These are phyloP conservation scores for Lamprotornis superbus DNA, from an alignment of 2,113 vertebrate genomes.

Conservation along the genomic window DNA sequence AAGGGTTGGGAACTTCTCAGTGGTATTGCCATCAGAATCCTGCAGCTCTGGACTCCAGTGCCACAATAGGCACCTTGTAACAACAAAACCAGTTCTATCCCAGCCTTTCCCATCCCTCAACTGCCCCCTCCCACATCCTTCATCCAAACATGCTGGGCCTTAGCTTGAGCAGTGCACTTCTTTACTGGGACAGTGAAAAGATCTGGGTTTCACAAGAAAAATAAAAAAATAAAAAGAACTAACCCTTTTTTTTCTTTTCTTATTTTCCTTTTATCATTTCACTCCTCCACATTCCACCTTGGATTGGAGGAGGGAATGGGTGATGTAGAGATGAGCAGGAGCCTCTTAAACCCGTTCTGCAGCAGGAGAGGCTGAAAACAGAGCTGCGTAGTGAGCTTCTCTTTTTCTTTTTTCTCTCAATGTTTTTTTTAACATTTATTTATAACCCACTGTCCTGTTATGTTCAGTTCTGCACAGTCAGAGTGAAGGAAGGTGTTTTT, in stretches of 20 bases:
- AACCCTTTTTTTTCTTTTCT: not conserved
- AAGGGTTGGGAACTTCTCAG: not conserved
- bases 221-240: not conserved
- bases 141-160: not conserved
- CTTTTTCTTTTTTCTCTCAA: not conserved
- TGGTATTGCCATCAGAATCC: not conserved
- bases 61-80: not conserved
- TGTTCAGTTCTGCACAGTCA: not conserved
- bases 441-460: not conserved
- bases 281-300: not conserved
- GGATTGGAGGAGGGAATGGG: not conserved
- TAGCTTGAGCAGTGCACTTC: not conserved
- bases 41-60: not conserved
- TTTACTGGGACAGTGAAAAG: not conserved
- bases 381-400: not conserved
- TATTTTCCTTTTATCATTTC: not conserved
- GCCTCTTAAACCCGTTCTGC: not conserved
- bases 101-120: not conserved
- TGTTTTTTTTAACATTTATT: not conserved
- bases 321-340: not conserved
- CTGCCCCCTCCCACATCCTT: not conserved
- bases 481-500: conserved; percentile 26
- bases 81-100: not conserved
- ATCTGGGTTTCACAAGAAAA: not conserved
- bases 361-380: not conserved